Base-by-base conservation (phyloP, 1,140 invertebrate genomes). In the Drosophila mayri region DNA sequence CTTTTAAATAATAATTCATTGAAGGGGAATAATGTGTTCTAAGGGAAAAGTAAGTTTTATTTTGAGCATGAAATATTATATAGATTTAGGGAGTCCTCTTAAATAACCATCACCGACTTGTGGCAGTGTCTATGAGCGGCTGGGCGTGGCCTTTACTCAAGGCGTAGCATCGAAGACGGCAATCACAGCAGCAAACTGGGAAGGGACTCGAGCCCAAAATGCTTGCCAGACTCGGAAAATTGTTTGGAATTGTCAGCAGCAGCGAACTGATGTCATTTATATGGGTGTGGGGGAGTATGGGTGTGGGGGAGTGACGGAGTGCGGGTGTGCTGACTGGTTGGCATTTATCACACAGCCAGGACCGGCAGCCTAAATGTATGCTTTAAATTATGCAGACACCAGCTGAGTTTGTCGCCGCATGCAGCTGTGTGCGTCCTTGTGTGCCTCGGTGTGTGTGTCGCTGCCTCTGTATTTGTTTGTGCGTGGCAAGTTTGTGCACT, bases 301-400 rank as follows among this genome's bases (percentile, higher is more conserved):
- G n/a, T 16, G 22, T 41, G 50, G 38, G 46, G 44, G 35, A 32
- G 55, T 44, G 38, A 59, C 55, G 11, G 22, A 63, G 61, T 50
- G 44, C 58, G 57, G 12, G 37, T 54, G 57, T 60, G 44, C 58
- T 66, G 65, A 62, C 72, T 80, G 72, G 67, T 58, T 72, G 80
- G 81, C 85, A 88, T 88, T 88, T 88, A 88, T 88, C 85, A 88
- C 81, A 84, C 85, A 90, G 77, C 71, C 76, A 59, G 76, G 73
- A 67, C 65, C 61, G 65, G 59, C 81, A 75, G 86, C 85, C 85
- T 90, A 88, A 88, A 88, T 90, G 85, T 88, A 90, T 90, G 85
- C 85, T 81, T 90, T 90, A 85, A 90, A 90, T 90, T 90, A 90
- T 90, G 85, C 86, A 90, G 85, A 85, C 85, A 85, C 85, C 85